Conservation (phyloP, 2,113 vertebrate genomes). For the Steatornis caripensis region DNA sequence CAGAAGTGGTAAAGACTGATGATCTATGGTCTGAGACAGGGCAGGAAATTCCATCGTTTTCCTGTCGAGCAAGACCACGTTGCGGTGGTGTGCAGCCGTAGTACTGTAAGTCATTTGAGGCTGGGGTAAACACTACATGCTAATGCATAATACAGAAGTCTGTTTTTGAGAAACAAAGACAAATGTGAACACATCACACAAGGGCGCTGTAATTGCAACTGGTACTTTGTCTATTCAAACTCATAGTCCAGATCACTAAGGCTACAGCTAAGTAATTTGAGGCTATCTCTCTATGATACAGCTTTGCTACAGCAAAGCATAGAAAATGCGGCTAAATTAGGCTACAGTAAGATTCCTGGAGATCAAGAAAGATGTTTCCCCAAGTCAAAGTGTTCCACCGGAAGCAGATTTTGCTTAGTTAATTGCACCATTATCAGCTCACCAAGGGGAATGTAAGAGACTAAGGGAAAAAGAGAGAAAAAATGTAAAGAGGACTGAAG, state of each 20-base stretch:
- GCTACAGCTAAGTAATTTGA: background rate
- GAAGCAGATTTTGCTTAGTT: background rate
- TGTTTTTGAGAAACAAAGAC: slow-evolving; percentile 3
- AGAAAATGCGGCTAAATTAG: background rate
- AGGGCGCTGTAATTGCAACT: background rate
- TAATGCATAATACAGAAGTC: background rate
- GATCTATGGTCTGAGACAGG: background rate
- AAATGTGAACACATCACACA: background rate
- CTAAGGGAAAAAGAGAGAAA: background rate
- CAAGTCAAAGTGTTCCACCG: background rate
- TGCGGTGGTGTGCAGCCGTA: background rate
- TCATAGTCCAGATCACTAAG: background rate
- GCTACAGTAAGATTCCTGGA: background rate
- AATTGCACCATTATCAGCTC: background rate
- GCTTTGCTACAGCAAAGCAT: background rate
- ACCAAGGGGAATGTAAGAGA: background rate
- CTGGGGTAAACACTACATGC: background rate
- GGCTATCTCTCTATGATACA: background rate
- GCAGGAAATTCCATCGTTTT: slow-evolving; percentile 44
- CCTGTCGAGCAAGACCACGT: background rate
- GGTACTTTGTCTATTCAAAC: background rate
- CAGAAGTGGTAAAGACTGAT: slow-evolving; percentile 6
- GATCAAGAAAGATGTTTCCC: background rate
- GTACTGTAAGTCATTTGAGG: background rate
- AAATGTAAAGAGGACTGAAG: background rate